phyloP scores from a whole-genome alignment of 2,113 vertebrate genomes.

The Chaetura pelagica region DNA sequence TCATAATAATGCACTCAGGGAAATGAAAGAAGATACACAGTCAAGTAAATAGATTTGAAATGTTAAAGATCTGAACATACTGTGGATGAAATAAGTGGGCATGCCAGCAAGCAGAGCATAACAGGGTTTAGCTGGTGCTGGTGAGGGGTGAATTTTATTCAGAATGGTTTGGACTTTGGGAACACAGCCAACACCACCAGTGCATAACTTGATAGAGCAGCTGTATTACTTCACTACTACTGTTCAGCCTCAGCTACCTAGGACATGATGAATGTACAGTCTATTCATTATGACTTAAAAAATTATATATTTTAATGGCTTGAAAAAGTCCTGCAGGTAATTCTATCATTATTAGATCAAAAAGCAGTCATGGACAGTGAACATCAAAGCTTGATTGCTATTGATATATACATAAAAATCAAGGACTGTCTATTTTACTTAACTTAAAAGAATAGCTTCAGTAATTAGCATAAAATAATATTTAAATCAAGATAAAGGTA shows the following conservation, averaged over 20 bases:
- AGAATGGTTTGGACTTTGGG: not conserved
- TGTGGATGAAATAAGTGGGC: not conserved
- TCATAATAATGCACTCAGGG: conserved; percentile 16
- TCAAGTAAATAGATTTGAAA: conserved; percentile 32
- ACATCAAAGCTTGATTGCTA: not conserved
- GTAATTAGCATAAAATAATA: conserved; percentile 12
- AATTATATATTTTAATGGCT: not conserved
- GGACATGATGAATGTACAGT: not conserved
- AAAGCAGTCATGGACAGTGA: not conserved
- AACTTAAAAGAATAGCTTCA: not conserved
- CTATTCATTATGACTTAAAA: not conserved
- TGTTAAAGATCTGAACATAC: not conserved
- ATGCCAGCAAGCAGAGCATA: not conserved
- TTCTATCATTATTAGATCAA: not conserved
- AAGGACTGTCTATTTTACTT: not conserved
- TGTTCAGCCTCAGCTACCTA: not conserved
- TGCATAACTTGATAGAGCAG: not conserved
- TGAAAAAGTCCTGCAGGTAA: not conserved
- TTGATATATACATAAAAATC: not conserved
- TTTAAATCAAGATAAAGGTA: not conserved
- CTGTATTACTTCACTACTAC: not conserved
- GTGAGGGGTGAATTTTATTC: not conserved
- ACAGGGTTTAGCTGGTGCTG: not conserved
- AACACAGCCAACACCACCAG: not conserved
- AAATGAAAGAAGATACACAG: not conserved